Evolutionary conservation across 2,113 vertebrate genomes (phyloP).

Genomic region (Fulmarus glacialis): DNA sequence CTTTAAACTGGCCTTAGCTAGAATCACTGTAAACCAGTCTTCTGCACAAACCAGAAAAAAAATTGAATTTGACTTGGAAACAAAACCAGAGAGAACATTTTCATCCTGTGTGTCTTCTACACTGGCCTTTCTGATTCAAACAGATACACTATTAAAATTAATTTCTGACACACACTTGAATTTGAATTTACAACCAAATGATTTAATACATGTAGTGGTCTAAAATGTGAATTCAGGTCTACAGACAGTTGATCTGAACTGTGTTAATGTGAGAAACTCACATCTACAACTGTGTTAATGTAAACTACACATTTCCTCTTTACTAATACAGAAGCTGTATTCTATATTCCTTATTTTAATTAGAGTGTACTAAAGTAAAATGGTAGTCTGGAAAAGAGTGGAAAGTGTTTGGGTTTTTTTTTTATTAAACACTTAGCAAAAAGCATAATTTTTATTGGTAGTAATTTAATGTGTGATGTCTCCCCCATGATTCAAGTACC

Average conservation of each 20-base stretch:
- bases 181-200: background rate
- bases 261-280: too few species aligned
- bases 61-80: background rate
- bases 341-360: conserved; percentile 30
- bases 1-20: background rate
- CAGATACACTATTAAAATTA: background rate
- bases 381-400: background rate
- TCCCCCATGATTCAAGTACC: conserved; percentile 22
- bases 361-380: conserved; percentile 39
- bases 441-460: conserved; percentile 52
- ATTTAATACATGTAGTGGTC: background rate
- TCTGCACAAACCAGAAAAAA: background rate
- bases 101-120: background rate
- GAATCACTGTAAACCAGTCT: background rate
- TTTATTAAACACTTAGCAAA: conserved; percentile 50
- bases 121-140: background rate
- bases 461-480: conserved; percentile 43
- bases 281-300: background rate
- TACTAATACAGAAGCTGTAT: background rate
- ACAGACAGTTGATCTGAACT: background rate
- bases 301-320: background rate
- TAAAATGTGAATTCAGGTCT: background rate
- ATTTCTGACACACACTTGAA: background rate
- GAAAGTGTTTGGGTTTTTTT: background rate
- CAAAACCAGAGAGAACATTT: background rate